Evolutionary conservation across 2,888 invertebrate species (phyloP), one percentile per base, ranked within the genome.

Genomic region (Drosophila nr. perissopoda): DNA sequence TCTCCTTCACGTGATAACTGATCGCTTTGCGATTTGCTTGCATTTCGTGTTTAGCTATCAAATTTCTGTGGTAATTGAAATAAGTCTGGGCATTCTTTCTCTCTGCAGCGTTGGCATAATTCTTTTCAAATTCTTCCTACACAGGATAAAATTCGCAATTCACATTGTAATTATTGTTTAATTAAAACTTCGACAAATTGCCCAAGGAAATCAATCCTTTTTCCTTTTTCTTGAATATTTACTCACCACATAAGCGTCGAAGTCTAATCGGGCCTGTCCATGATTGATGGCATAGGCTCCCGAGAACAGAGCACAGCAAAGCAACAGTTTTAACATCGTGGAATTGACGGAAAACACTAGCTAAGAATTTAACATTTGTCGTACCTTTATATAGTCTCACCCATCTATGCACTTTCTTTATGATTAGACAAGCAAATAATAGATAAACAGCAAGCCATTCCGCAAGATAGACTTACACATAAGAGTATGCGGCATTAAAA

Each of bases 391-490:
- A 79, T 70, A 75, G 71, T 34, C 48, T 38, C 40, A 53, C 33
- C 34, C 36, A 68, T 33, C 52, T 53, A 70, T 60, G 53, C 66
- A 83, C 79, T 82, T 81, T 76, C 69, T 75, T 80, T 76, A 72
- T 63, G 81, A 81, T 83, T 82, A 70, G 73, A 63, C 61, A 73
- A 59, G 82, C 57, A 88, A 86, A 85, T 71, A 83, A 25, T 73
- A 76, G 76, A 76, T 81, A 83, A 81, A 75, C 52, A 51, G 34
- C 46, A 25, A 69, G 52, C 57, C 64, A 66, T 76, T 82, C 77
- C 77, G 71, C 83, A 85, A 85, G 75, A 87, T 76, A 87, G 83
- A 87, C 85, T 89, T 88, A 79, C 88, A 76, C 58, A 68, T 57
- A 36, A 27, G 11, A 36, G 18, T 10, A 25, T 38, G 62, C 56